Base-by-base conservation (phyloP, 2,797 vertebrate genomes). In the Limnodromus scolopaceus region DNA sequence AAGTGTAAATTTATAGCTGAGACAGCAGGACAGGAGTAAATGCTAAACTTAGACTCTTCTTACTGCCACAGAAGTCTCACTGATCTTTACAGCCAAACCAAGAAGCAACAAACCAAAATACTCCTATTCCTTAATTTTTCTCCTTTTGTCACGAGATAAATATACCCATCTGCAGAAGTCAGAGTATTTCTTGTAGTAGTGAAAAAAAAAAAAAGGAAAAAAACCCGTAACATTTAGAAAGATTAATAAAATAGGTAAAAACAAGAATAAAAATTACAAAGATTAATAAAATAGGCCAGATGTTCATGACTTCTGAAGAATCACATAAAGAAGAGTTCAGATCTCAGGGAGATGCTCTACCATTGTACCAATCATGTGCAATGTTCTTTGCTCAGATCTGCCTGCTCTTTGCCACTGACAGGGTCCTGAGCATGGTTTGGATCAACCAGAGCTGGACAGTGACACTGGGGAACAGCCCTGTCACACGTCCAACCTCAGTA, bases 391-490 rank as follows among this genome's bases (percentile, higher is more conserved):
- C 65, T 17, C 25, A 28, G 6, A 5, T 24, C 24, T 54, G 16
- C 27, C 34, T 36, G 49, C 27, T 68, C 49, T 41, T 34, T 58
- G 57, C 20, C 54, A 9, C 53, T 16, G 28, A 43, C 32, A n/a
- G 12, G 30, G 32, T 14, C 27, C 46, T 10, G 2, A 92, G 49
- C 23, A 6, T 0, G 3, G 24, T 3, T 4, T 54, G 65, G 13
- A 8, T 13, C 57, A 75, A 12, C 6, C 48, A 36, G 48, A 91
- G 41, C 34, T 61, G 65, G 16, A 5, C 0, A 5, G 39, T 77
- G 65, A 46, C 24, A 2, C 48, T 41, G 36, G 32, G 30, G 27
- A 61, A 9, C 57, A 70, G 7, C 24, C 32, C 32, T 16, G 51
- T 10, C 51, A 4, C 41, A 41, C 0, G 3, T 13, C 25, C 48